Evolutionary conservation across 2,797 vertebrate genomes (phyloP), one percentile per base, ranked within the genome.

Genomic region (Liasis olivaceus): DNA sequence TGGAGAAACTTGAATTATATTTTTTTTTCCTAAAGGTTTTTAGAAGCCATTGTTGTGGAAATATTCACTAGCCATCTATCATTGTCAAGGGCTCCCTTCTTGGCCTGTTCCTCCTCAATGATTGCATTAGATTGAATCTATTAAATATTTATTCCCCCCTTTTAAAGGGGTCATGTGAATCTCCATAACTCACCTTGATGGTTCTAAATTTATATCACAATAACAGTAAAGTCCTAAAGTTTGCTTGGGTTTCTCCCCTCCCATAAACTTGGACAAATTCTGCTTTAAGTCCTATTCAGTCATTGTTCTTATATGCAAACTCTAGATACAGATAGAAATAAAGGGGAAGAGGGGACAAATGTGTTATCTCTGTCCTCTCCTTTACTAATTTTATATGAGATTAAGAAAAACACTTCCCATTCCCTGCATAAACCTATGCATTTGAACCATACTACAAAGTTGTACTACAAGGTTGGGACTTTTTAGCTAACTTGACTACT

Each of bases 61-160:
- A 88, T 88, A 86, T 90, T 93, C 84, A 89, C 59, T n/a, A 93
- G 92, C 91, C 91, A 84, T 91, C 93, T 94, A 96, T 98, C 97
- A 98, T 95, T 97, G 97, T 97, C 97, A 98, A 93, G 92, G 94
- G 96, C 95, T 20, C 87, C 94, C 96, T 97, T 91, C 91, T 95
- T 94, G 95, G 96, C 96, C 97, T 97, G 96, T 97, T 97, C 97
- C 94, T 97, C 95, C 91, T 95, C 88, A 96, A 96, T 96, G 96
- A 98, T 96, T 94, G 91, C 91, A 96, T 96, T 95, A 97, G 95
- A 97, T 96, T 97, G 96, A 97, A 95, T 93, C 95, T 97, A 96
- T 98, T 97, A 98, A 98, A 98, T 98, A 98, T 97, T 98, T 98
- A 98, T 95, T 94, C 94, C 93, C 93, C 96, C 92, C 92, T 89